A percentile compares a stretch with the other conserved stretches of the same genome.
Conservation (phyloP, 2,113 vertebrate genomes). For the Acanthisitta chloris region DNA sequence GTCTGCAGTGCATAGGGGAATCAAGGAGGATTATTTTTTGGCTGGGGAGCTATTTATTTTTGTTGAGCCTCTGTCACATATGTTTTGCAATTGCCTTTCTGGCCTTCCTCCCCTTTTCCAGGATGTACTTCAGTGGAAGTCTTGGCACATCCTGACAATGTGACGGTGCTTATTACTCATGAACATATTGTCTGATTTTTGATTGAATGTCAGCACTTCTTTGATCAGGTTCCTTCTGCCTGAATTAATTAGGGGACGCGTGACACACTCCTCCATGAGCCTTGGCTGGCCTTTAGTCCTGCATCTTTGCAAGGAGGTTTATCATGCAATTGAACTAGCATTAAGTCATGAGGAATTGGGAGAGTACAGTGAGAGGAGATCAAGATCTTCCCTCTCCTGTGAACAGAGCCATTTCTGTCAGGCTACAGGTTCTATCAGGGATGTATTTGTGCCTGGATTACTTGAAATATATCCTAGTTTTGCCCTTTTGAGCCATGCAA, state of each 20-base stretch:
- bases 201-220: conserved; percentile 35
- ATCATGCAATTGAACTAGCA: neutral
- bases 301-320: neutral
- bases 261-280: neutral
- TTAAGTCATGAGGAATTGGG: neutral
- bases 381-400: neutral
- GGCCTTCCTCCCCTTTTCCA: neutral
- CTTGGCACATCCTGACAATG: neutral
- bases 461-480: neutral
- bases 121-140: neutral
- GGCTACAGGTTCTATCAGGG: neutral
- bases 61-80: neutral
- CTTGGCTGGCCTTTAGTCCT: conserved; percentile 7
- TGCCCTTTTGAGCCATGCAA: neutral
- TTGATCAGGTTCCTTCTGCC: conserved; percentile 27
- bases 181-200: conserved; percentile 29
- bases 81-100: conserved; percentile 27
- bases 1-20: neutral
- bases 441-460: neutral
- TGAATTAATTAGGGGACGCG: conserved; percentile 25
- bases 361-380: neutral
- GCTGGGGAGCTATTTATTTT: neutral
- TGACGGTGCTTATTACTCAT: neutral
- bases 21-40: neutral
- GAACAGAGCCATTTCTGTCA: neutral